Percentiles rank a stretch among this genome's conserved stretches.
Conservation (phyloP, 2,888 invertebrate species). For the Steinernema scapterisci region DNA sequence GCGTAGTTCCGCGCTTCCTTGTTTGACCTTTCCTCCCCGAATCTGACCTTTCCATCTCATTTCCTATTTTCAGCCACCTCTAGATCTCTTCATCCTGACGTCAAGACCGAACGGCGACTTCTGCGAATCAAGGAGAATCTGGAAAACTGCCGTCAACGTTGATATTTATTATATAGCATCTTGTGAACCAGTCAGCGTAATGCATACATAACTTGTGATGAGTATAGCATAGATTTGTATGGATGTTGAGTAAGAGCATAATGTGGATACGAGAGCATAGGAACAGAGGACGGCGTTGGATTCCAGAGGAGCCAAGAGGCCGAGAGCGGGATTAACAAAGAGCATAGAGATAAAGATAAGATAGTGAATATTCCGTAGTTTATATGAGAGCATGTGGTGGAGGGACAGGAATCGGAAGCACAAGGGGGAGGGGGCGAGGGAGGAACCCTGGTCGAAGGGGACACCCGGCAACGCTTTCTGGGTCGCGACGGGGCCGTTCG, state of each 20-base stretch:
- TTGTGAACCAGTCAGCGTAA: slow-evolving; percentile 4
- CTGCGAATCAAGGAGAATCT: slow-evolving; percentile 22
- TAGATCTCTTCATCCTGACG: neutral
- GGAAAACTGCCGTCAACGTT: slow-evolving; percentile 7
- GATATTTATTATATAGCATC: slow-evolving; percentile 7
- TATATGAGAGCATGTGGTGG: slow-evolving; percentile 29
- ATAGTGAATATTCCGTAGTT: slow-evolving; percentile 26
- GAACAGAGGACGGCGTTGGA: neutral
- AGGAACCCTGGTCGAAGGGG: slow-evolving; percentile 23
- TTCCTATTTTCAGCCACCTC: slow-evolving; percentile 5
- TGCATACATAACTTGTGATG: slow-evolving; percentile 17
- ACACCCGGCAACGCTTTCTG: neutral
- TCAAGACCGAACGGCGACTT: slow-evolving; percentile 19
- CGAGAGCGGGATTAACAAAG: neutral
- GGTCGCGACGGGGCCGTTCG: neutral
- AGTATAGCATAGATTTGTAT: neutral
- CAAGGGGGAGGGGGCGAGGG: neutral
- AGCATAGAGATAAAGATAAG: too few relatives aligned
- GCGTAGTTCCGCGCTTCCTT: neutral
- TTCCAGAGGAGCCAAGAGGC: neutral
- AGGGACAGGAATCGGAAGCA: slow-evolving; percentile 21
- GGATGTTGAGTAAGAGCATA: slow-evolving; percentile 17
- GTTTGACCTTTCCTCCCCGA: neutral
- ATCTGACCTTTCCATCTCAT: neutral
- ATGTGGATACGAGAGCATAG: neutral